Evolutionary conservation across 2,888 invertebrate species (phyloP).

Genomic region (Aplocera efformata): DNA sequence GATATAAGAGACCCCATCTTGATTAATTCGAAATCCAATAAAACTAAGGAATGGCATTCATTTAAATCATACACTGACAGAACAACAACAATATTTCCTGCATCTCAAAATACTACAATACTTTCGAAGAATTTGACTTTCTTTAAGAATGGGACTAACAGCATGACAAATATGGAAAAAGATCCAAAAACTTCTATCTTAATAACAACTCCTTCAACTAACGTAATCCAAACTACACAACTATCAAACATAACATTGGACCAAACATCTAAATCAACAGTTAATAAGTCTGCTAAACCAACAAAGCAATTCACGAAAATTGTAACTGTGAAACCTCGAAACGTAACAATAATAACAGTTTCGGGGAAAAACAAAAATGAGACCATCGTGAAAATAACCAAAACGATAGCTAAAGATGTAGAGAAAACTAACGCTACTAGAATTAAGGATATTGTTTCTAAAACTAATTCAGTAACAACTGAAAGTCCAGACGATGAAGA

Average conservation of each 20-base stretch:
- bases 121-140: slow-evolving; percentile 27
- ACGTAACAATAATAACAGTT: slow-evolving; percentile 27
- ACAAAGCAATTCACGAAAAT: slow-evolving; percentile 32
- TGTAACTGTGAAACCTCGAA: slow-evolving; percentile 26
- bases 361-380: slow-evolving; percentile 21
- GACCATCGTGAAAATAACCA: slow-evolving; percentile 17
- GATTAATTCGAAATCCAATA: slow-evolving; percentile 15
- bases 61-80: slow-evolving; percentile 27
- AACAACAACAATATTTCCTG: slow-evolving; percentile 30
- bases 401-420: slow-evolving; percentile 22
- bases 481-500: slow-evolving; percentile 61
- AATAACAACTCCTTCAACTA: slow-evolving; percentile 52
- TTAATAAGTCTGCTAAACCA: slow-evolving; percentile 25
- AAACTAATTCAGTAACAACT: slow-evolving; percentile 50
- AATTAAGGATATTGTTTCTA: slow-evolving; percentile 28
- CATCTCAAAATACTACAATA: slow-evolving; percentile 25
- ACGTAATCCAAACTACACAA: slow-evolving; percentile 29
- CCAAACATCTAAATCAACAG: slow-evolving; percentile 5
- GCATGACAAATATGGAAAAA: slow-evolving; percentile 61
- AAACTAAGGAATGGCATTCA: slow-evolving; percentile 25
- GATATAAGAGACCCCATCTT: slow-evolving; percentile 11
- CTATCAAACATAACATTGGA: slow-evolving; percentile 26
- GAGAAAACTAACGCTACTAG: slow-evolving; percentile 39
- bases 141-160: slow-evolving; percentile 61
- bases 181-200: slow-evolving; percentile 51